A percentile compares a stretch with the other conserved stretches of the same genome.
phyloP scores from a whole-genome alignment of 2,888 invertebrate species.

The Drosophila seclusa region DNA sequence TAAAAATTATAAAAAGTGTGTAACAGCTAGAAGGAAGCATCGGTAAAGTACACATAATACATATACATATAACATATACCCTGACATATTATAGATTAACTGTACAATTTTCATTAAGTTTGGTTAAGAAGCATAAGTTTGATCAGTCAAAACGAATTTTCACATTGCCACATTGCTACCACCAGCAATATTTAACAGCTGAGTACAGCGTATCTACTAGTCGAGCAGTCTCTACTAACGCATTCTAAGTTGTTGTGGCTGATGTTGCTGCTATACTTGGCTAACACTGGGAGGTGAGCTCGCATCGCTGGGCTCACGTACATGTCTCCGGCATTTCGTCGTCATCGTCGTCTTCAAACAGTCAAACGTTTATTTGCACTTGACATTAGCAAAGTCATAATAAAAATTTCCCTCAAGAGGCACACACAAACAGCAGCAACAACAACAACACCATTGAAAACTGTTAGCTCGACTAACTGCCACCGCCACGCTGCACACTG shows the following conservation, averaged over 20 bases:
- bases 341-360: constrained; percentile 40
- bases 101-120: background rate
- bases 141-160: background rate
- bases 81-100: background rate
- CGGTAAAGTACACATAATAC: background rate
- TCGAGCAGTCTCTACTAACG: background rate
- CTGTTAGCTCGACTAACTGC: constrained; percentile 28
- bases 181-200: background rate
- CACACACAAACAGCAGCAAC: constrained; percentile 44
- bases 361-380: constrained; percentile 80
- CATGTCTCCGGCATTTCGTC: constrained; percentile 10
- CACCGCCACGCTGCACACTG: constrained; percentile 44
- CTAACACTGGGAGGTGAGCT: constrained; percentile 33
- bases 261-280: constrained; percentile 29
- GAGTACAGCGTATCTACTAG: background rate
- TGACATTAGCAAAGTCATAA: constrained; percentile 81
- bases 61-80: background rate
- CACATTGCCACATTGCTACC: background rate
- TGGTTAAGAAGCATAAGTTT: background rate
- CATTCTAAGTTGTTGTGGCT: constrained; percentile 13
- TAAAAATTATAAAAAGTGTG: background rate
- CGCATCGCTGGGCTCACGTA: constrained; percentile 52
- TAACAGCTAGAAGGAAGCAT: background rate
- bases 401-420: constrained; percentile 74
- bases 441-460: constrained; percentile 29